Percentiles rank a stretch among this genome's conserved stretches.
Conservation (phyloP, 2,888 invertebrate species). For the Amblyteles armatorius region DNA sequence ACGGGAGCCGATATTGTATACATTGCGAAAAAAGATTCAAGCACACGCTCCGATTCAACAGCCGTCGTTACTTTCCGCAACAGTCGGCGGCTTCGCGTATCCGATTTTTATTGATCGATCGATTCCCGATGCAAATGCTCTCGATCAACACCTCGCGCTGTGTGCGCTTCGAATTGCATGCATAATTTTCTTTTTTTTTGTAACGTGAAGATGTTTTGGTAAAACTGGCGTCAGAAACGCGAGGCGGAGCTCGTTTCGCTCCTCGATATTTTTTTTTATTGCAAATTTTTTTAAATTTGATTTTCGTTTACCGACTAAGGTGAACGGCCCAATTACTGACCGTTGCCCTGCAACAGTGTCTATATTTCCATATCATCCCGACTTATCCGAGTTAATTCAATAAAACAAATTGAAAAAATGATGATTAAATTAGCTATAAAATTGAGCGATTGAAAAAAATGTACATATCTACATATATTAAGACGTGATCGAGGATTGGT, state of each 20-base stretch:
- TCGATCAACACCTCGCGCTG: neutral
- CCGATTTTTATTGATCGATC: neutral
- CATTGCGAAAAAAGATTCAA: neutral
- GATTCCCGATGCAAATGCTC: constrained; percentile 7
- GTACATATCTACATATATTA: neutral
- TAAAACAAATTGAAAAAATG: neutral
- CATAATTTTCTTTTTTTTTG: neutral
- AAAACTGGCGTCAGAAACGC: constrained; percentile 2
- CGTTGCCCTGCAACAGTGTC: no score
- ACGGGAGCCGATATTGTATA: neutral
- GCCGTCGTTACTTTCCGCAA: neutral
- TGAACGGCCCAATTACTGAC: no score
- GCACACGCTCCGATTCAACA: constrained; percentile 7
- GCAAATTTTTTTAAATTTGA: neutral
- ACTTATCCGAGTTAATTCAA: neutral
- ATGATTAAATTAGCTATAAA: neutral
- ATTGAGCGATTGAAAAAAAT: no score
- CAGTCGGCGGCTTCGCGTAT: neutral
- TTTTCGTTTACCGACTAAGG: no score
- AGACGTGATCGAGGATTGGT: constrained; percentile 15
- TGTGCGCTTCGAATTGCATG: neutral
- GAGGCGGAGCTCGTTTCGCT: constrained; percentile 2
- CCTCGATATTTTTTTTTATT: neutral
- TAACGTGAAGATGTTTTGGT: neutral
- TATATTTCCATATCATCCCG: neutral